phyloP scores from a whole-genome alignment of 2,888 invertebrate species.

The Lucinisca nassula region DNA sequence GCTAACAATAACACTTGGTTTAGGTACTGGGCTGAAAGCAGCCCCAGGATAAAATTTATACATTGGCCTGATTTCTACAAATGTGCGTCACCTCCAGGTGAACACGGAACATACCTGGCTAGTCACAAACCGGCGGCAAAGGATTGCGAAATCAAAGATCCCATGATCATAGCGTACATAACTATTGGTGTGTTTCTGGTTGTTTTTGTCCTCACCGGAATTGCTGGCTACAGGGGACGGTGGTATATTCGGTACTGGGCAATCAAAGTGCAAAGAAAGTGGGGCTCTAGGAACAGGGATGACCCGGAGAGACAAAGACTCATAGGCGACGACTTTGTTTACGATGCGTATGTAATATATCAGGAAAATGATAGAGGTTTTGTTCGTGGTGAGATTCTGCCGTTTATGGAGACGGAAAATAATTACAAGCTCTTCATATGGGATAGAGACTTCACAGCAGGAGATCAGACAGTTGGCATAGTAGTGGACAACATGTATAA shows the following conservation, averaged over 20 bases:
- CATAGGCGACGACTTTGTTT: not conserved
- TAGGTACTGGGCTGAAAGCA: not conserved
- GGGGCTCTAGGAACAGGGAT: not conserved
- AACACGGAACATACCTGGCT: not conserved
- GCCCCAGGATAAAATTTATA: not conserved
- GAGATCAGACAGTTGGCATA: conserved; percentile 17
- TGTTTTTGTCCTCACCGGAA: not conserved
- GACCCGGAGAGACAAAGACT: conserved; percentile 32
- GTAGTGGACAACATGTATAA: conserved; percentile 40
- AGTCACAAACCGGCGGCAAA: not conserved
- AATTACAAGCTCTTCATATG: conserved; percentile 39
- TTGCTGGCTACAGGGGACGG: not conserved
- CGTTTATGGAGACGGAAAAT: conserved; percentile 30
- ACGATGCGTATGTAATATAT: conserved; percentile 48
- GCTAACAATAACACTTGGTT: conserved; percentile 20
- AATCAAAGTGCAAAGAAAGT: conserved; percentile 18
- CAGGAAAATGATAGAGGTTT: conserved; percentile 18
- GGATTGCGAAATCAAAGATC: not conserved
- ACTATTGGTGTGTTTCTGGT: conserved; percentile 13
- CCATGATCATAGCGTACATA: not conserved
- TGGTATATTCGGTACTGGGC: conserved; percentile 20
- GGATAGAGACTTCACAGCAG: conserved; percentile 35
- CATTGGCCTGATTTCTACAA: conserved; percentile 36
- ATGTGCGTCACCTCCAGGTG: conserved; percentile 29
- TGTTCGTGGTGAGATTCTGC: conserved; percentile 19